These are phyloP conservation scores for Puntigrus tetrazona DNA, from an alignment of 2,113 vertebrate genomes.

Conservation along the genomic window DNA sequence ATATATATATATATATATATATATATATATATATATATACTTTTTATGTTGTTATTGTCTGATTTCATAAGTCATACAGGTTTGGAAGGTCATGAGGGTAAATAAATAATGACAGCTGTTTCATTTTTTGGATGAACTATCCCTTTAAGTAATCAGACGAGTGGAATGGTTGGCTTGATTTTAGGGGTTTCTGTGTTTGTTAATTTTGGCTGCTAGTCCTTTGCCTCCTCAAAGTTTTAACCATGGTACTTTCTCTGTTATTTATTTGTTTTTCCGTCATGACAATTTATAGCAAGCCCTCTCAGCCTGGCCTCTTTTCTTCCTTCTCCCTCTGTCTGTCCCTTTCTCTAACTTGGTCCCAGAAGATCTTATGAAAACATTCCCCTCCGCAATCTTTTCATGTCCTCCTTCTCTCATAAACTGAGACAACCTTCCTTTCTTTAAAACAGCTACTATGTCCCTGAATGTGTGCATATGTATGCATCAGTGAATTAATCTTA, in stretches of 20 bases:
- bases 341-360: neutral
- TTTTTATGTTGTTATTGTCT: neutral
- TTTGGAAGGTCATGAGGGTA: neutral
- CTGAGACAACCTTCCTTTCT: neutral
- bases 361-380: constrained; percentile 25
- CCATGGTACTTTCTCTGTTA: constrained; percentile 26
- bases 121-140: neutral
- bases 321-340: neutral
- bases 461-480: neutral
- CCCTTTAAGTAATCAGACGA: constrained; percentile 12
- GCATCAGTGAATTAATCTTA: neutral
- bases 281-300: constrained; percentile 31
- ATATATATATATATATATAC: no score
- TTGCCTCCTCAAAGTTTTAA: constrained; percentile 13
- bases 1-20: no score
- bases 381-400: neutral
- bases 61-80: neutral
- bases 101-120: neutral
- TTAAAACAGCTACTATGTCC: neutral
- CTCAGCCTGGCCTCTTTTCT: neutral
- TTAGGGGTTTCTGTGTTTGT: neutral
- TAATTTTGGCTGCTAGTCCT: neutral
- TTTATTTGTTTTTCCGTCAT: constrained; percentile 41
- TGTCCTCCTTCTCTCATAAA: neutral
- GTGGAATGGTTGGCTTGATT: constrained; percentile 9